Evolutionary conservation across 2,797 vertebrate genomes (phyloP).

Genomic region (Sphenodon punctatus): DNA sequence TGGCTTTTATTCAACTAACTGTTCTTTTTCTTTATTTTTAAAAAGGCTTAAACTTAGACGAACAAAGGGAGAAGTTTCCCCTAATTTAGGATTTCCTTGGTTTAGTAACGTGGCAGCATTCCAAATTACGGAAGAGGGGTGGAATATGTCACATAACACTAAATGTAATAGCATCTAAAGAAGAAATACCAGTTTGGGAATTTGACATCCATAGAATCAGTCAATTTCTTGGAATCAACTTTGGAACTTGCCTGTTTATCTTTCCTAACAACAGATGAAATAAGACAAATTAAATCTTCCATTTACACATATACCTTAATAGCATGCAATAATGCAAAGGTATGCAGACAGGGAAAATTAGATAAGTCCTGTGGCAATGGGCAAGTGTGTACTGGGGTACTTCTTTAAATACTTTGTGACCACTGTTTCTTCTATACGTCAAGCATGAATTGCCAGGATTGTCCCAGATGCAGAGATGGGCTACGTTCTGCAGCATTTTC

Average conservation of each 20-base stretch:
- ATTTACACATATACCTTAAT: neutral
- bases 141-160: slow-evolving; percentile 56
- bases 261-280: slow-evolving; percentile 4
- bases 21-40: slow-evolving; percentile 40
- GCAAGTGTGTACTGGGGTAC: neutral
- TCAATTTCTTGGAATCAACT: slow-evolving; percentile 36
- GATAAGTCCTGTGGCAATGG: neutral
- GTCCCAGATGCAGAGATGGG: too few relatives aligned
- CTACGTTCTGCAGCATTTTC: neutral
- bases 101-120: slow-evolving; percentile 45
- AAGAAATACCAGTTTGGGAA: slow-evolving; percentile 34
- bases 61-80: slow-evolving; percentile 17
- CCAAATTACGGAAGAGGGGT: slow-evolving; percentile 23
- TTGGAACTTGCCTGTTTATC: slow-evolving; percentile 23
- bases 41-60: slow-evolving; percentile 29
- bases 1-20: slow-evolving; percentile 10
- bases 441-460: neutral
- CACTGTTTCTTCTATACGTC: neutral
- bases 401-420: neutral
- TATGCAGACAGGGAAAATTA: neutral
- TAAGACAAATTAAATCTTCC: neutral
- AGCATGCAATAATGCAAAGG: neutral
- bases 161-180: slow-evolving; percentile 6
- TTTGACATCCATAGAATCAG: slow-evolving; percentile 37
- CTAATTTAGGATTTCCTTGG: slow-evolving; percentile 32